Percentiles rank a stretch among this genome's conserved stretches.
Evolutionary conservation across 2,797 vertebrate genomes (phyloP).

Genomic region (Apogon hyalosoma): DNA sequence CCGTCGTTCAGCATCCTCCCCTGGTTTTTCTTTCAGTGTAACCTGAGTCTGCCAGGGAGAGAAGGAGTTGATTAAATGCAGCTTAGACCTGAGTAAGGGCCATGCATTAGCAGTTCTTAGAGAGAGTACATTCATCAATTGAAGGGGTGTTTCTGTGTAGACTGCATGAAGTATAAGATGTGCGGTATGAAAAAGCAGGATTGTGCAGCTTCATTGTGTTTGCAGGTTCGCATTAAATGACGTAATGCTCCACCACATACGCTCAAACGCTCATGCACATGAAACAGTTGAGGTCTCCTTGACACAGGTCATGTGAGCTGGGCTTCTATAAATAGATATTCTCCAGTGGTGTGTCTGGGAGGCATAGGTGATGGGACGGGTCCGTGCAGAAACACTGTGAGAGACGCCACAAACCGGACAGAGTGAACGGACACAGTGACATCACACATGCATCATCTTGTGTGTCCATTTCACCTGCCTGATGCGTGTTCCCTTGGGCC

Average conservation of each 20-base stretch:
- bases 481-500: constrained; percentile 20
- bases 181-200: constrained; percentile 8
- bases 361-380: constrained; percentile 57
- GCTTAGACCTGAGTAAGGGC: constrained; percentile 29
- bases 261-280: constrained; percentile 4
- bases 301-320: constrained; percentile 44
- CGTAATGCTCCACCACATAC: constrained; percentile 14
- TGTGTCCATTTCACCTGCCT: constrained; percentile 38
- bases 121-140: constrained; percentile 1
- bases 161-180: constrained; percentile 34
- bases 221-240: constrained; percentile 26
- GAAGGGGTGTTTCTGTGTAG: constrained; percentile 15
- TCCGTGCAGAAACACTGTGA: constrained; percentile 37
- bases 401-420: constrained; percentile 23
- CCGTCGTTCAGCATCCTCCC: constrained; percentile 45
- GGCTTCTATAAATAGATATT: constrained; percentile 68
- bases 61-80: constrained; percentile 29
- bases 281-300: constrained; percentile 33
- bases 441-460: constrained; percentile 40
- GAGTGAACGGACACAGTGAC: constrained; percentile 22
- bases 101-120: constrained; percentile 1
- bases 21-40: constrained; percentile 58
- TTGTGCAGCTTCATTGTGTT: background rate
- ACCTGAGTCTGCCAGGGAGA: constrained; percentile 53
- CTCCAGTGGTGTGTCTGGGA: constrained; percentile 53